phyloP scores from a whole-genome alignment of 2,797 vertebrate genomes.

The Hephaestus fuliginosus region DNA sequence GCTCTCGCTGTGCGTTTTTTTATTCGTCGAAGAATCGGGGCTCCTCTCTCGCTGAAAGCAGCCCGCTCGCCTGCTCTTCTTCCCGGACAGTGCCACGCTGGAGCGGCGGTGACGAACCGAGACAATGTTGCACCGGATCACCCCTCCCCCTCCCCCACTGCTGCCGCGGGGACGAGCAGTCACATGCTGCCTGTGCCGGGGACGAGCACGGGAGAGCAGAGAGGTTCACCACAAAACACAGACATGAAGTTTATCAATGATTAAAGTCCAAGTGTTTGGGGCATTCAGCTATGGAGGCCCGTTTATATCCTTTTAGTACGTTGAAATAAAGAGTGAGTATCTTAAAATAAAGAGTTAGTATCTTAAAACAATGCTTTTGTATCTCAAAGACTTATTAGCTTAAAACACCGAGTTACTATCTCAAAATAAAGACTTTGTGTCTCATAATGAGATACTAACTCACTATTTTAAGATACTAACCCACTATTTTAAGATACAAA shows the following conservation, averaged over 20 bases:
- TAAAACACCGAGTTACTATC: too few species aligned
- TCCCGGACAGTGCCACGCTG: slow-evolving; percentile 76
- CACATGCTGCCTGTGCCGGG: slow-evolving; percentile 67
- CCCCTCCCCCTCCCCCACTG: slow-evolving; percentile 45
- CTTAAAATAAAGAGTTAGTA: too few species aligned
- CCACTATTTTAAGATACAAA: too few species aligned
- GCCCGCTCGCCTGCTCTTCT: slow-evolving; percentile 15
- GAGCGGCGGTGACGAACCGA: slow-evolving; percentile 38
- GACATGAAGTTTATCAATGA: too few species aligned
- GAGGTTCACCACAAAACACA: neutral
- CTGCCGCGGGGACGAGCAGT: slow-evolving; percentile 70
- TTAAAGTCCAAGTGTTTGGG: neutral
- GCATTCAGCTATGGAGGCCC: neutral
- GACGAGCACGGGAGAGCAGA: slow-evolving; percentile 51
- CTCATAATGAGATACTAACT: too few species aligned
- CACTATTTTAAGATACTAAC: too few species aligned
- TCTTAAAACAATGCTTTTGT: too few species aligned
- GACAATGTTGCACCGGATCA: slow-evolving; percentile 58
- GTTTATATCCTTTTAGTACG: too few species aligned
- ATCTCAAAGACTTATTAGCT: too few species aligned
- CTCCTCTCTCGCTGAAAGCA: slow-evolving; percentile 34
- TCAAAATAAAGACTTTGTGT: too few species aligned
- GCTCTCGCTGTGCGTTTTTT: neutral
- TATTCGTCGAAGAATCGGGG: slow-evolving; percentile 35
- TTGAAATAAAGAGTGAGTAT: too few species aligned